Evolutionary conservation across 2,797 vertebrate species (phyloP), one percentile per base, ranked within the genome.

Genomic region (Dallia pectoralis): DNA sequence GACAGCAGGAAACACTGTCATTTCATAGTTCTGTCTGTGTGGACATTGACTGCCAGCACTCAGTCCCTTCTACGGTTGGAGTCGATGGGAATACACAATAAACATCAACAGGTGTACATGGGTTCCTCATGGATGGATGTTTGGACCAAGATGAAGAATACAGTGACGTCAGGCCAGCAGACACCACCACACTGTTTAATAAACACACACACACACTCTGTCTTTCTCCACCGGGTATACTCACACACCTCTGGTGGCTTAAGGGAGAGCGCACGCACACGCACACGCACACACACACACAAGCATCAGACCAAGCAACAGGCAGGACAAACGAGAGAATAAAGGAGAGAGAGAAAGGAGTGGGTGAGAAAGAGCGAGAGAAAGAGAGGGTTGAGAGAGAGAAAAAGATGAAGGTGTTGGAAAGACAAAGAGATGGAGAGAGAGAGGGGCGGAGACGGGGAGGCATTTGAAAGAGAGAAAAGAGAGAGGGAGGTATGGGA

Each of bases 1-100:
- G 86, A 87, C 82, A 73, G 88, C 88, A 88, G 88, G 91, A 90
- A 91, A 90, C 86, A 87, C 87, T 89, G 85, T 82, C 84, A 78
- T 86, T 85, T 73, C 76, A 79, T 74, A 14, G 85, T 82, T 81
- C 71, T 79, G 81, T 72, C 74, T 67, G 83, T 76, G 75, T 59
- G 53, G 53, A 22, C 11, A 72, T 56, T 59, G 81, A 87, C 77
- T 73, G 88, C 88, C 88, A 88, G 40, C 83, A 87, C 81, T 77
- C 74, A 84, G 85, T 75, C 79, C 72, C 22, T 25, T 22, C 47
- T 22, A 30, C 72, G 81, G 84, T 77, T 9, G 73, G 25, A 59
- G 6, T 22, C 53, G 36, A 40, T 4, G 9, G 5, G 9, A 40
- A 40, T 40, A 40, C 36, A 2, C 36, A 40, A 40, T 40, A 5